Base-by-base conservation (phyloP, 2,113 vertebrate genomes). In the Oreotrochilus melanogaster region DNA sequence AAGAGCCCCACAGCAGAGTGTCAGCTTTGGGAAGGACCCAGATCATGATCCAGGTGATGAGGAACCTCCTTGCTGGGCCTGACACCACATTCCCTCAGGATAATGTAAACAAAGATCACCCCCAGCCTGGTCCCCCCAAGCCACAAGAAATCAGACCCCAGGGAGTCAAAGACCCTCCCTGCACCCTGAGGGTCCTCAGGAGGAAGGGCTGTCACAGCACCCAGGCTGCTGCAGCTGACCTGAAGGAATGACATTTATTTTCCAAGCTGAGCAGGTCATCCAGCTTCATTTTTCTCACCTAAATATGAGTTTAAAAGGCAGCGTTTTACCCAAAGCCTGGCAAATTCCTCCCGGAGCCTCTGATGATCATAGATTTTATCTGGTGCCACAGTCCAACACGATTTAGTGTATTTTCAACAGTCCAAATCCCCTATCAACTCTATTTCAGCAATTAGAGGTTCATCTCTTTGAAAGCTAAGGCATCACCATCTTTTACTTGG, bases 141-240 rank as follows among this genome's bases (percentile, higher is more conserved):
- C 37, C 45, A 10, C 86, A 7, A 8, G 5, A 23, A 65, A 56
- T 3, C 42, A 8, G 27, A 11, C 4, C 14, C 6, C 14, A 4
- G 18, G 1, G 0, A 18, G 23, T 3, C 18, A 6, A 7, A 24
- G 28, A 3, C 8, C 64, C 35, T 8, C 12, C 18, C 56, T 9
- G 51, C 18, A 18, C 0, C 57, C n/a, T 35, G 14, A 42, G 39
- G 28, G 14, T 4, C 25, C 13, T 9, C 61, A 19, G 2, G 1
- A 14, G 75, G 57, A 6, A 0, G 42, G 11, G 23, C 9, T 66
- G 18, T n/a, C 81, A 22, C 56, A 37, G 8, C 8, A 14, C 27
- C 35, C 6, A 0, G 0, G 6, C 35, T 54, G 30, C 22, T 28
- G 23, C 42, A 48, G 13, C 58, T 25, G 5, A 8, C 82, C 81